Evolutionary conservation across 2,797 vertebrate species (phyloP).

Genomic region (Sebastes oblongus): DNA sequence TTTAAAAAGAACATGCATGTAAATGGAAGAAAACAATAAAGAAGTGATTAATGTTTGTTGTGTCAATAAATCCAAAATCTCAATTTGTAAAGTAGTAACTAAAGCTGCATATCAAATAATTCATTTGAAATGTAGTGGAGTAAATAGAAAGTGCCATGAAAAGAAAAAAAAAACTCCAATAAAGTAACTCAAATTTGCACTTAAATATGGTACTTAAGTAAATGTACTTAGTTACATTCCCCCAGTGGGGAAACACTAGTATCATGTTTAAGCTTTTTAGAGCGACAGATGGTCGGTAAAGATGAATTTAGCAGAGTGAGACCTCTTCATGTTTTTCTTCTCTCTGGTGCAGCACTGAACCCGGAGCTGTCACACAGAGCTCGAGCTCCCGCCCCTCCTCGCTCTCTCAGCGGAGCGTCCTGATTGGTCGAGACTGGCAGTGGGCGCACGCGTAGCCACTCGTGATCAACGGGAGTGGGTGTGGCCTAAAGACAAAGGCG

Average conservation of each 20-base stretch:
- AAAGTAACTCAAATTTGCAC: not conserved
- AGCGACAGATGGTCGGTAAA: not conserved
- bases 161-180: not conserved
- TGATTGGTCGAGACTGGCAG: conserved; percentile 62
- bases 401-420: conserved; percentile 31
- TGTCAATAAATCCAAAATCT: too few relatives aligned
- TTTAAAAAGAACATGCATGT: too few relatives aligned
- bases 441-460: conserved; percentile 59
- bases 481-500: not conserved
- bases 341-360: conserved; percentile 54
- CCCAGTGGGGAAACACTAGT: not conserved
- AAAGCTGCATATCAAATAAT: not conserved
- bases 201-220: not conserved
- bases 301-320: conserved; percentile 36
- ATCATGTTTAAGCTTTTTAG: not conserved
- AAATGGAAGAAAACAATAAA: too few relatives aligned
- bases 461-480: conserved; percentile 56
- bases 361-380: conserved; percentile 55
- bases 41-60: too few relatives aligned
- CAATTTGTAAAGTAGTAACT: too few relatives aligned
- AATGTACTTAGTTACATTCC: not conserved
- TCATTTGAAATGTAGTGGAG: not conserved
- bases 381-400: conserved; percentile 32
- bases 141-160: not conserved
- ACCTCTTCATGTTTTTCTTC: not conserved